These are phyloP conservation scores for Xestia rhomboidea DNA, from an alignment of 2,888 invertebrate genomes.

Conservation along the genomic window DNA sequence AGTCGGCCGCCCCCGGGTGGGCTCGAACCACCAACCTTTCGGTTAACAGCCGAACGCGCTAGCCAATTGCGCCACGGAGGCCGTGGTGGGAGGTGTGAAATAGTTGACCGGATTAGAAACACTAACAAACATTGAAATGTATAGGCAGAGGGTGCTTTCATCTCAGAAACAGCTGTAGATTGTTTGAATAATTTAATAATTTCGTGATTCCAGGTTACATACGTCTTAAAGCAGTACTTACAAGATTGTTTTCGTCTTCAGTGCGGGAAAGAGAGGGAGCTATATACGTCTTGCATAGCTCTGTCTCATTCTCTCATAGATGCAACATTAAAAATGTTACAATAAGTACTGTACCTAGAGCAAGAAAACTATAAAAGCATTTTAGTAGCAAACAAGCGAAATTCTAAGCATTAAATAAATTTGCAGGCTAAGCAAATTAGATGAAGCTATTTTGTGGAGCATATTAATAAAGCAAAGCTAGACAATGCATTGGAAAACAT, in stretches of 20 bases:
- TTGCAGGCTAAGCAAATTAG: neutral
- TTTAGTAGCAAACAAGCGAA: neutral
- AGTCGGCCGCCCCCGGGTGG: conserved; percentile 96
- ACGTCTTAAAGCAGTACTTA: neutral
- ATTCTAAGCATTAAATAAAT: neutral
- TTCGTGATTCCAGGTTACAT: neutral
- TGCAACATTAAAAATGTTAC: neutral
- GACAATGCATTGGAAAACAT: neutral
- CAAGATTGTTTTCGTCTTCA: neutral
- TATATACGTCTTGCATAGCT: neutral
- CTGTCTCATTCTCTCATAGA: neutral
- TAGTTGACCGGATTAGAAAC: neutral
- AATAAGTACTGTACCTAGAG: neutral
- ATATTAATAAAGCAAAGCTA: neutral
- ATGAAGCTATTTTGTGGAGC: neutral
- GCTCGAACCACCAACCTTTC: conserved; percentile 99
- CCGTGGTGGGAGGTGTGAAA: conserved; percentile 60
- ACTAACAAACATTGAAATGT: neutral
- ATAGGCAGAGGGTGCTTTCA: neutral
- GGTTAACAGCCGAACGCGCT: conserved; percentile 99
- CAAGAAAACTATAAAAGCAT: neutral
- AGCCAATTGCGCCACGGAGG: conserved; percentile 98
- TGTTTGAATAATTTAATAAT: neutral
- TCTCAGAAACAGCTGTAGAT: neutral
- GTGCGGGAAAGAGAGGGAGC: neutral